Evolutionary conservation across 2,113 vertebrate genomes (phyloP).

Genomic region (Onychostoma macrolepis): DNA sequence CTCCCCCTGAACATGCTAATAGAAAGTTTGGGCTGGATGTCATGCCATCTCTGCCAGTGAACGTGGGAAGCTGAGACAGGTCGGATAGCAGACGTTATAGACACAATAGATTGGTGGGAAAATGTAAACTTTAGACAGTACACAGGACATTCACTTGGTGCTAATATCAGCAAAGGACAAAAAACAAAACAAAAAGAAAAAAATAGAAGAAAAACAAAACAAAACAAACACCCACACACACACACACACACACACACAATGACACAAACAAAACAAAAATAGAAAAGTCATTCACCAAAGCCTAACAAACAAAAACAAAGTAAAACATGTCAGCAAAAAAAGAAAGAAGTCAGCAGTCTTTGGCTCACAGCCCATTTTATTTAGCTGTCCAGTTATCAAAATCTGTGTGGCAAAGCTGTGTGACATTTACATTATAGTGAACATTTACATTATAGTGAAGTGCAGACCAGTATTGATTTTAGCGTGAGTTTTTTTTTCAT

Average conservation of each 20-base stretch:
- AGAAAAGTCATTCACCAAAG: too few species aligned
- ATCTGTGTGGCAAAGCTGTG: too few species aligned
- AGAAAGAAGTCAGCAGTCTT: too few species aligned
- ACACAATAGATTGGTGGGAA: constrained; percentile 23
- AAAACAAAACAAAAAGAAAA: neutral
- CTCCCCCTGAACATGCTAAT: constrained; percentile 14
- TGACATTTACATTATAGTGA: too few species aligned
- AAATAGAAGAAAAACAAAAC: neutral
- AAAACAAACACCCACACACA: neutral
- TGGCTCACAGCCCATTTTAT: too few species aligned
- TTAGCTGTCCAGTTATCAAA: too few species aligned
- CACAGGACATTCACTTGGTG: neutral
- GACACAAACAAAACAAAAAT: neutral
- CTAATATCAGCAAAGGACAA: neutral
- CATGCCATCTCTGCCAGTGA: neutral
- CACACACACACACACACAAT: neutral
- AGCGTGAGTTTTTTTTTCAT: too few species aligned
- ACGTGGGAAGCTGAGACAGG: neutral
- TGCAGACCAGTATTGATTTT: too few species aligned
- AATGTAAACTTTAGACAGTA: constrained; percentile 7
- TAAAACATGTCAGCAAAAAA: too few species aligned
- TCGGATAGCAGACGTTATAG: neutral
- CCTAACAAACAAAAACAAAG: too few species aligned
- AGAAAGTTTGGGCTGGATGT: constrained; percentile 4
- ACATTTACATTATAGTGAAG: too few species aligned